Evolutionary conservation across 2,113 vertebrate species (phyloP).

Genomic region (Clinocottus analis): DNA sequence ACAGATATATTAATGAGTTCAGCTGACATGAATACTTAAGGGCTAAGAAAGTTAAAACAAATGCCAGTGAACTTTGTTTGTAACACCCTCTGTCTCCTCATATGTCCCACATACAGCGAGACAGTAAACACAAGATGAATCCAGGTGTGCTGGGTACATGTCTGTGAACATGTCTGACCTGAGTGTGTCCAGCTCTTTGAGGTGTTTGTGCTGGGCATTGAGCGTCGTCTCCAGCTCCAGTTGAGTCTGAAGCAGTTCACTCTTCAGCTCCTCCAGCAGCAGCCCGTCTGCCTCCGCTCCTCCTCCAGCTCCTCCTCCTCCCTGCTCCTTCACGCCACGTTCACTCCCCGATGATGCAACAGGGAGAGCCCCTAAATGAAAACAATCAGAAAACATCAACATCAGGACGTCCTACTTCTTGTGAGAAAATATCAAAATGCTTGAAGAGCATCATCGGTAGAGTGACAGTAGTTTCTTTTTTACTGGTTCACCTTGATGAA

Average conservation of each 20-base stretch:
- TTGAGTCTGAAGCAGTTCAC: constrained; percentile 90
- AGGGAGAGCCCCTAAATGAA: constrained; percentile 35
- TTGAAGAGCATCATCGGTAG: not conserved
- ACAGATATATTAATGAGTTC: constrained; percentile 11
- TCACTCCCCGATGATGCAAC: constrained; percentile 23
- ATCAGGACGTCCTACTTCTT: not conserved
- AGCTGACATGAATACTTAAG: not conserved
- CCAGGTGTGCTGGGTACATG: not conserved
- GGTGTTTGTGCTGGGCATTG: constrained; percentile 91
- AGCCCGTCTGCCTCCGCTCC: constrained; percentile 81
- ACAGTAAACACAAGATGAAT: not conserved
- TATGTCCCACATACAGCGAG: not conserved
- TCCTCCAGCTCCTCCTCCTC: constrained; percentile 55
- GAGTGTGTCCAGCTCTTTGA: constrained; percentile 91
- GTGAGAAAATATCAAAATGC: not conserved
- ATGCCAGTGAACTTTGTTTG: not conserved
- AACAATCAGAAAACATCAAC: not conserved
- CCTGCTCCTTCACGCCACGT: constrained; percentile 33
- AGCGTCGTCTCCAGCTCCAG: constrained; percentile 91
- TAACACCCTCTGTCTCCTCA: not conserved
- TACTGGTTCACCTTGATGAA: constrained; percentile 58
- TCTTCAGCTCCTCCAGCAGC: constrained; percentile 86
- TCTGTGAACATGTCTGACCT: constrained; percentile 81
- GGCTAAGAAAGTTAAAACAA: no score
- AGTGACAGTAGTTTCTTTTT: not conserved